A percentile compares a stretch with the other conserved stretches of the same genome.
These are phyloP conservation scores for Venusia cambrica DNA, from an alignment of 2,888 invertebrate species.

Conservation along the genomic window DNA sequence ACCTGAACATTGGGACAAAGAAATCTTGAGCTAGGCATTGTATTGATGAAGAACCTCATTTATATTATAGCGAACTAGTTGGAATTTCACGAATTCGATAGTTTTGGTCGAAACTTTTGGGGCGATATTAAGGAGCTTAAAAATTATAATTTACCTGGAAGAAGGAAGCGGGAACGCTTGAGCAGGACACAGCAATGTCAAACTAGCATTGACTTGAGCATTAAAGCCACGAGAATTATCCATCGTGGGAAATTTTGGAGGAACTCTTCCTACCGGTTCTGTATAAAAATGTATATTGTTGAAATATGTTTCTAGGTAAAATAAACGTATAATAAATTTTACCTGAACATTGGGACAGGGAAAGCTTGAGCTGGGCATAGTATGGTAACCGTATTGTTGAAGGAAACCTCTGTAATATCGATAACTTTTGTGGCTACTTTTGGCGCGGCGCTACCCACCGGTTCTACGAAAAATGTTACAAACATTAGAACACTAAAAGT, in stretches of 20 bases:
- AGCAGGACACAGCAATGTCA: conserved; percentile 85
- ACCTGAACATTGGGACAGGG: conserved; percentile 86
- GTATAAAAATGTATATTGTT: conserved; percentile 51
- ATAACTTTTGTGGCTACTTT: conserved; percentile 82
- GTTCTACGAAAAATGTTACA: conserved; percentile 81
- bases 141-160: conserved; percentile 78
- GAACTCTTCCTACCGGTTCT: conserved; percentile 83
- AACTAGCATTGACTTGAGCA: conserved; percentile 74
- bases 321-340: too few relatives aligned
- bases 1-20: conserved; percentile 86
- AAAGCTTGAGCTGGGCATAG: conserved; percentile 85
- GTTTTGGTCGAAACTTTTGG: conserved; percentile 83
- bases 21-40: conserved; percentile 86
- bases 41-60: conserved; percentile 76
- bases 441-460: conserved; percentile 85
- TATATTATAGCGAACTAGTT: conserved; percentile 67
- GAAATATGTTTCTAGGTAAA: conserved; percentile 7
- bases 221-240: conserved; percentile 83
- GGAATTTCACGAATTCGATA: conserved; percentile 69
- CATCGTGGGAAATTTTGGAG: conserved; percentile 87
- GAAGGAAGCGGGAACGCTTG: conserved; percentile 84
- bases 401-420: conserved; percentile 62
- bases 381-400: conserved; percentile 63
- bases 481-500: too few relatives aligned
- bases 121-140: conserved; percentile 86